phyloP scores from a whole-genome alignment of 2,888 invertebrate genomes.

The Mactromeris polynyma region DNA sequence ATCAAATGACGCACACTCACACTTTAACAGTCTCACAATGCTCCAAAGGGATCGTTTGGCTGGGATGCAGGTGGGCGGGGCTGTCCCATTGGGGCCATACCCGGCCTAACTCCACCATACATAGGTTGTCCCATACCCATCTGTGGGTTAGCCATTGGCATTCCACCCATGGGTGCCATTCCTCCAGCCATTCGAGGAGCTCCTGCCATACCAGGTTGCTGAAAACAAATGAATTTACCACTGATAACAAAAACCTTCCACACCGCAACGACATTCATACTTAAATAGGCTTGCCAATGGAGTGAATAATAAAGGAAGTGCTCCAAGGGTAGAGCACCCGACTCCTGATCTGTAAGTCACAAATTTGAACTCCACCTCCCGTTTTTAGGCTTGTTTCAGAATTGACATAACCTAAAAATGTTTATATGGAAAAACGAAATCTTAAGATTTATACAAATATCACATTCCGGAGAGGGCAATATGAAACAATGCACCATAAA shows the following conservation, averaged over 20 bases:
- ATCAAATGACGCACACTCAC: conserved; percentile 36
- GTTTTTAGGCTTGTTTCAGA: too few relatives aligned
- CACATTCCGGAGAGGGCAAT: too few relatives aligned
- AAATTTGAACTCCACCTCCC: too few relatives aligned
- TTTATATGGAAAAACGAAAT: too few relatives aligned
- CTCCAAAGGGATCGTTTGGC: conserved; percentile 83
- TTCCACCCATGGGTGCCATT: conserved; percentile 56
- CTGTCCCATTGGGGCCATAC: conserved; percentile 71
- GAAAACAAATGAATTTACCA: conserved; percentile 20
- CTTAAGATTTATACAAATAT: too few relatives aligned
- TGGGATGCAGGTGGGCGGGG: conserved; percentile 73
- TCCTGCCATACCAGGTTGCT: conserved; percentile 61
- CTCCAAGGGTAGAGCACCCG: too few relatives aligned
- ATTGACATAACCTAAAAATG: too few relatives aligned
- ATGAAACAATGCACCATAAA: too few relatives aligned
- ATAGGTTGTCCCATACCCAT: conserved; percentile 72
- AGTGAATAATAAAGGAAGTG: too few relatives aligned
- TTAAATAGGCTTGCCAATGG: too few relatives aligned
- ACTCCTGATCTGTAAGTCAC: too few relatives aligned
- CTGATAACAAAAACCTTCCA: not conserved
- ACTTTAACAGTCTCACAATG: conserved; percentile 78
- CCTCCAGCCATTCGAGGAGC: conserved; percentile 59
- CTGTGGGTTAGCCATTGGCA: conserved; percentile 61
- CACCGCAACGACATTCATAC: too few relatives aligned
- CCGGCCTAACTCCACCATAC: conserved; percentile 67